These are phyloP conservation scores for Strigops habroptila DNA, from an alignment of 2,113 vertebrate genomes.

Conservation along the genomic window DNA sequence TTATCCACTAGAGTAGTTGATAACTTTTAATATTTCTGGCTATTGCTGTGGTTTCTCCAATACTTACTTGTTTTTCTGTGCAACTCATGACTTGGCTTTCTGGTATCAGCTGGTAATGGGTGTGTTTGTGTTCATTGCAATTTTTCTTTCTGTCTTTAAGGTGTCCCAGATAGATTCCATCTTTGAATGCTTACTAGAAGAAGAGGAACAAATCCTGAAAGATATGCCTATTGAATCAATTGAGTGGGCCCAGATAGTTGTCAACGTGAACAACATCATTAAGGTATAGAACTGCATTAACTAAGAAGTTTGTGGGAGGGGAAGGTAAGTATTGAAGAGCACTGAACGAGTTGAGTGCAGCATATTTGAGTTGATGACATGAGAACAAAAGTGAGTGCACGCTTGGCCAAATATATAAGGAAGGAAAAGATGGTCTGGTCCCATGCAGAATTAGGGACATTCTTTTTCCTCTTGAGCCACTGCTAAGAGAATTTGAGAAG, in stretches of 20 bases:
- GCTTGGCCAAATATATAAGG: not conserved
- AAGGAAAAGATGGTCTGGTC: not conserved
- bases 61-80: not conserved
- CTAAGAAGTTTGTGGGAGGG: not conserved
- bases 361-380: not conserved
- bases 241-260: conserved; percentile 87
- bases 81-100: not conserved
- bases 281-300: conserved; percentile 77
- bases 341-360: not conserved
- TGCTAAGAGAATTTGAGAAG: not conserved
- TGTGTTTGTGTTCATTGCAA: not conserved
- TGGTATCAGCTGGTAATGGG: not conserved
- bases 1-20: not conserved
- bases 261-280: conserved; percentile 85
- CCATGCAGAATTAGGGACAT: not conserved
- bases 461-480: not conserved
- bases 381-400: not conserved
- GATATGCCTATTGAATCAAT: conserved; percentile 75
- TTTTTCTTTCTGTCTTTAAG: conserved; percentile 61
- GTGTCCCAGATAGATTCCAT: conserved; percentile 91
- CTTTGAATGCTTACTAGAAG: conserved; percentile 90
- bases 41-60: not conserved
- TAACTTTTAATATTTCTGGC: not conserved
- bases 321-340: not conserved
- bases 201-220: conserved; percentile 86